A percentile compares a stretch with the other conserved stretches of the same genome.
Evolutionary conservation across 2,113 vertebrate genomes (phyloP).

Genomic region (Lophius piscatorius): DNA sequence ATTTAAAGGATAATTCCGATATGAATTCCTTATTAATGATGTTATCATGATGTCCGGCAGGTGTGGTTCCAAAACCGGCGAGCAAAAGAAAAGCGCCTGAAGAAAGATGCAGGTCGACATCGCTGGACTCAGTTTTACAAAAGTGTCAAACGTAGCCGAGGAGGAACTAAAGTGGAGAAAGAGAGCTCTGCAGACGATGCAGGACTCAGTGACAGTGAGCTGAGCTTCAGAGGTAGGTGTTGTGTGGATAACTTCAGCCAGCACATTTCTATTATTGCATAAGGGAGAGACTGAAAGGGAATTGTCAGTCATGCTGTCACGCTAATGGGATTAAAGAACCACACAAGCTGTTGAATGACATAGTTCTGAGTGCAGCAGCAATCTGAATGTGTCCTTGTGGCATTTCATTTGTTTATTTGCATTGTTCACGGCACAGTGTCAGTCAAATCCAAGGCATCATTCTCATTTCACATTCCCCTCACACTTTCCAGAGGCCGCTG

Average conservation of each 20-base stretch:
- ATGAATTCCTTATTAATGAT: background rate
- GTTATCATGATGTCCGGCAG: slow-evolving; percentile 65
- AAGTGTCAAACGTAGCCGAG: slow-evolving; percentile 91
- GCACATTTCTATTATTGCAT: background rate
- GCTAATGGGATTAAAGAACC: slow-evolving; percentile 37
- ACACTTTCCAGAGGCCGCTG: slow-evolving; percentile 10
- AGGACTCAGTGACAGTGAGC: slow-evolving; percentile 96
- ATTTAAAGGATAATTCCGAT: too few relatives aligned
- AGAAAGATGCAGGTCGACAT: slow-evolving; percentile 96
- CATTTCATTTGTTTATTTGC: slow-evolving; percentile 39
- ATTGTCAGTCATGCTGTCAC: slow-evolving; percentile 28
- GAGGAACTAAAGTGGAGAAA: slow-evolving; percentile 89
- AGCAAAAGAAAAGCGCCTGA: slow-evolving; percentile 96
- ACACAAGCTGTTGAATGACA: slow-evolving; percentile 49
- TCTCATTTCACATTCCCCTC: slow-evolving; percentile 43
- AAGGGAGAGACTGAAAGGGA: slow-evolving; percentile 28
- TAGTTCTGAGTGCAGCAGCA: slow-evolving; percentile 7
- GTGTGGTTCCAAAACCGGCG: slow-evolving; percentile 99
- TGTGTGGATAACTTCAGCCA: background rate
- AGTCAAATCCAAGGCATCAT: slow-evolving; percentile 36
- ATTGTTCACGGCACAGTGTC: background rate
- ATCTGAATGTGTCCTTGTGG: slow-evolving; percentile 42
- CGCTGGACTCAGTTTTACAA: slow-evolving; percentile 99
- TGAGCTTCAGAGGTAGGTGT: slow-evolving; percentile 94
- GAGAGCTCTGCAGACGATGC: slow-evolving; percentile 95